Conservation (phyloP, 53 echinoderm and acorn worm species). For the Paracentrotus lividus region DNA sequence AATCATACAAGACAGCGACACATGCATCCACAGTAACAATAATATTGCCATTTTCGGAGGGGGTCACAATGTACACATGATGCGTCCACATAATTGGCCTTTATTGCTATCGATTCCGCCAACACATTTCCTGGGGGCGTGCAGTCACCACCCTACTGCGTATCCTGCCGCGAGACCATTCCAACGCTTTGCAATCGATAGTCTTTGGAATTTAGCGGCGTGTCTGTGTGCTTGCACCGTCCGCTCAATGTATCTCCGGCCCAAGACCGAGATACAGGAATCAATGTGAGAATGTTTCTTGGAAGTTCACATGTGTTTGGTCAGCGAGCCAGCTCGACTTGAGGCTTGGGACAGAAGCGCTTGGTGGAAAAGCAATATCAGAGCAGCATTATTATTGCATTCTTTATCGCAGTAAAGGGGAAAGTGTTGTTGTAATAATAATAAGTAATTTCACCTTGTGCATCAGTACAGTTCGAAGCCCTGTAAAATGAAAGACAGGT, state of each 20-base stretch:
- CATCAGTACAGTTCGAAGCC: background rate
- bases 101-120: slow-evolving; percentile 7
- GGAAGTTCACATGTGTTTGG: slow-evolving; percentile 3
- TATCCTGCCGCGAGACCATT: slow-evolving; percentile 2
- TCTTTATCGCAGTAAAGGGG: background rate
- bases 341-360: background rate
- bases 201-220: slow-evolving; percentile 20
- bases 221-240: background rate
- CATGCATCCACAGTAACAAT: background rate
- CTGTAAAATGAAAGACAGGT: background rate
- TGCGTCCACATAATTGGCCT: slow-evolving; percentile 35
- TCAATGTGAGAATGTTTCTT: background rate
- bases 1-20: background rate
- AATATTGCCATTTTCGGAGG: background rate
- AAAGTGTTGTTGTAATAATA: background rate
- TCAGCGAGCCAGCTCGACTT: background rate
- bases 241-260: background rate
- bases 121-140: slow-evolving; percentile 37
- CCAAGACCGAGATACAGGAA: background rate
- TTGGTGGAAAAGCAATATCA: background rate
- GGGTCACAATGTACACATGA: background rate
- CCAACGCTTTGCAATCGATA: background rate
- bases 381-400: background rate
- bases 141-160: background rate
- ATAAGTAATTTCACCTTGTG: background rate